A percentile compares a stretch with the other conserved stretches of the same genome.
These are phyloP conservation scores for Elegia similella DNA, from an alignment of 2,888 invertebrate species.

Conservation along the genomic window DNA sequence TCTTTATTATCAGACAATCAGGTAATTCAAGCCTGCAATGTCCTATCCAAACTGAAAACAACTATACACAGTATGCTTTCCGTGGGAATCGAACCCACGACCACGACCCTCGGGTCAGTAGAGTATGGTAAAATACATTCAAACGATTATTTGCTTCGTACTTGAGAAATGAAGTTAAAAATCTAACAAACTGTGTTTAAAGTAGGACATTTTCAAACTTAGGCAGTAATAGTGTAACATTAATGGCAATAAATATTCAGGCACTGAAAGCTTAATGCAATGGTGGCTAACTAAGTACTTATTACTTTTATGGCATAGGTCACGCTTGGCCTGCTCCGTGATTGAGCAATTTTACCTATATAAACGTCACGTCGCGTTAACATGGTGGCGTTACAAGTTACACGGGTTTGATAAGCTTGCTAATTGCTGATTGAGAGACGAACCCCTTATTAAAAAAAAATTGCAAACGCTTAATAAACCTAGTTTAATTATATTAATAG, in stretches of 20 bases:
- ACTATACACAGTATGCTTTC: too few relatives aligned
- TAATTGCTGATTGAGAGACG: too few relatives aligned
- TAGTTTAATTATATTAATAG: too few relatives aligned
- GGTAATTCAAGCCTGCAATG: too few relatives aligned
- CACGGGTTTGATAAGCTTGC: not conserved
- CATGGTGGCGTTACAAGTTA: not conserved
- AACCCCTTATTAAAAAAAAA: too few relatives aligned
- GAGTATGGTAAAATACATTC: too few relatives aligned
- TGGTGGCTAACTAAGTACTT: constrained; percentile 7
- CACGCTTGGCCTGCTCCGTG: constrained; percentile 5
- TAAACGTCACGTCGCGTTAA: not conserved
- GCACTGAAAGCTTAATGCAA: constrained; percentile 8
- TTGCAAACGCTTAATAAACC: too few relatives aligned
- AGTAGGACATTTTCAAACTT: not conserved
- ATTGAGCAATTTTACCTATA: constrained; percentile 9
- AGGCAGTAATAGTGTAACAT: not conserved
- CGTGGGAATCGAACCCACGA: too few relatives aligned
- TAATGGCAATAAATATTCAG: constrained; percentile 4
- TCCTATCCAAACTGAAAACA: too few relatives aligned
- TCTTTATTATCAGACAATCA: too few relatives aligned
- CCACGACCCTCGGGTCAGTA: too few relatives aligned
- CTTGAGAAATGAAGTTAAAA: not conserved
- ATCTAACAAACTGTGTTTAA: not conserved
- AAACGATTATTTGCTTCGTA: too few relatives aligned
- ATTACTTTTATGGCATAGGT: constrained; percentile 5